Evolutionary conservation across 2,113 vertebrate genomes (phyloP).

Genomic region (Carollia perspicillata): DNA sequence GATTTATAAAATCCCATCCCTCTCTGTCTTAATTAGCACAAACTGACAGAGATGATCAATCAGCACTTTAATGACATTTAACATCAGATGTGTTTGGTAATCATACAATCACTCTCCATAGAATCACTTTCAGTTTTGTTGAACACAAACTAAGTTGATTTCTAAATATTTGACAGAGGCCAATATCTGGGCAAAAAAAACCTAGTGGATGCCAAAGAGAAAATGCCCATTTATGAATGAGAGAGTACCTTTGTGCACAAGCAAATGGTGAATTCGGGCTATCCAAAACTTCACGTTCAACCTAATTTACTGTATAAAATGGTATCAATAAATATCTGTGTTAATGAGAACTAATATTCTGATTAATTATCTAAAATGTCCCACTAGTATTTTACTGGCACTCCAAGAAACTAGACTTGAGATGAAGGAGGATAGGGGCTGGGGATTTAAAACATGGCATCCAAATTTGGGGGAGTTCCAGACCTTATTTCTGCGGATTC

Average conservation of each 20-base stretch:
- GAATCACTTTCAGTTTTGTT: slow-evolving; percentile 78
- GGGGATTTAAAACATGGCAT: slow-evolving; percentile 29
- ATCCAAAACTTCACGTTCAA: slow-evolving; percentile 71
- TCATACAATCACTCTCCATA: slow-evolving; percentile 83
- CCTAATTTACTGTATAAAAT: slow-evolving; percentile 69
- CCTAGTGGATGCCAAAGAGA: slow-evolving; percentile 93
- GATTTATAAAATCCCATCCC: slow-evolving; percentile 81
- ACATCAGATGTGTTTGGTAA: slow-evolving; percentile 85
- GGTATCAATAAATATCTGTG: slow-evolving; percentile 73
- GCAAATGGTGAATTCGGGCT: slow-evolving; percentile 53
- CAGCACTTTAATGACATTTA: slow-evolving; percentile 97
- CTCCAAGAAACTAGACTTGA: slow-evolving; percentile 51
- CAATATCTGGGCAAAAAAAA: slow-evolving; percentile 81
- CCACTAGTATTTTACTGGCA: slow-evolving; percentile 35
- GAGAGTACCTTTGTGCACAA: slow-evolving; percentile 67
- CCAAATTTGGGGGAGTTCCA: slow-evolving; percentile 30
- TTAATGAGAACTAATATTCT: slow-evolving; percentile 71
- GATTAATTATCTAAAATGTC: slow-evolving; percentile 75
- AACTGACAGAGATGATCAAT: slow-evolving; percentile 88
- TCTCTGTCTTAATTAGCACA: slow-evolving; percentile 88
- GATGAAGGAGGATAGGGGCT: neutral
- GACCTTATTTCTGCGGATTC: slow-evolving; percentile 54
- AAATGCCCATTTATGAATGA: slow-evolving; percentile 82
- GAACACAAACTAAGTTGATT: slow-evolving; percentile 77
- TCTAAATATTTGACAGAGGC: slow-evolving; percentile 81